Base-by-base conservation (phyloP, 2,797 vertebrate genomes). In the Fistularia tabacaria region DNA sequence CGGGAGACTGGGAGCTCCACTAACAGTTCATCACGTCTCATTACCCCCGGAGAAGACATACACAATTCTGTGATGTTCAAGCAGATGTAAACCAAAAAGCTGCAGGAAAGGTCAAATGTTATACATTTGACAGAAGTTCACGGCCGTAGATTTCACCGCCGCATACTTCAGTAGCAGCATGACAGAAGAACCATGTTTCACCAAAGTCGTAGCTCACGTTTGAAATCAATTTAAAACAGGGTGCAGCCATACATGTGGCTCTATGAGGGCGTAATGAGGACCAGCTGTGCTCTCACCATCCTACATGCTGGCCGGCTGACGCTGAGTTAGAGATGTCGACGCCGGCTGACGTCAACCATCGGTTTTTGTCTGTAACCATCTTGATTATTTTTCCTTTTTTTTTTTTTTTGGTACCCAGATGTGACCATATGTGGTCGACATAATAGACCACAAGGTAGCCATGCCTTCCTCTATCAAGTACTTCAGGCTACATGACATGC, bases 1-100 rank as follows among this genome's bases (percentile, higher is more conserved):
- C 56, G 52, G 44, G 48, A 73, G 52, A 64, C 38, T 41, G 54
- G 67, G 47, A 64, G 64, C 45, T 14, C 45, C 2, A n/a, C 49
- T 39, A 8, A 9, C 50, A 54, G 62, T 70, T 76, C 46, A 69
- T 71, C 51, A 47, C 10, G 9, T 62, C 59, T 71, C 55, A 66
- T 79, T 73, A 73, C 14, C 44, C 58, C 65, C 48, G 0, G 54
- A 49, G 39, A 47, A 64, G 55, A 57, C 39, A 48, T 38, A 41
- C 43, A 13, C n/a, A 46, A 50, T 25, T 11, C 13, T 3, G 36
- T n/a, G 14, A 55, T 50, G 14, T 56, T 57, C 59, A 39, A 36
- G 38, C n/a, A 44, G 38, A 42, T 38, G 10, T 38, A 8, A 56
- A 59, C 7, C 9, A 39, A 50, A 55, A 49, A 38, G 39, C 46